These are phyloP conservation scores for Pongo abelii DNA, from an alignment of 2,113 vertebrate genomes.

Conservation along the genomic window DNA sequence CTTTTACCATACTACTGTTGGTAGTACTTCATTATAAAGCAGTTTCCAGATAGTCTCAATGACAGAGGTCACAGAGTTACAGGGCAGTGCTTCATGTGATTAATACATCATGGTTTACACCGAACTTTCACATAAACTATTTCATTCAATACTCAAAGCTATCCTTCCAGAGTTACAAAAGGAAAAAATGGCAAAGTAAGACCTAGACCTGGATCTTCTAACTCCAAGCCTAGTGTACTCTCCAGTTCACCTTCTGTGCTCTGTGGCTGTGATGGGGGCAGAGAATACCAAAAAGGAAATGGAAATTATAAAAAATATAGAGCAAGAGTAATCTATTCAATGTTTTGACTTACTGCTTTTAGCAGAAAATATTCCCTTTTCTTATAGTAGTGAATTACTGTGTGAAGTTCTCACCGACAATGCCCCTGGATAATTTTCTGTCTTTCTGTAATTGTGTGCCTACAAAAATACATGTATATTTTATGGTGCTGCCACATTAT, in stretches of 20 bases:
- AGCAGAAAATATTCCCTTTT: background rate
- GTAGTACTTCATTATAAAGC: background rate
- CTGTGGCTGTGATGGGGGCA: background rate
- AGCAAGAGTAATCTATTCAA: background rate
- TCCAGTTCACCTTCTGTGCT: background rate
- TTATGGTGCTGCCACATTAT: background rate
- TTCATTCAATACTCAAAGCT: background rate
- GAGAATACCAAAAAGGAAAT: background rate
- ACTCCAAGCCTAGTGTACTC: background rate
- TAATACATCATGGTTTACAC: background rate
- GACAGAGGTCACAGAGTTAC: background rate
- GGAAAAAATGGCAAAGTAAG: background rate
- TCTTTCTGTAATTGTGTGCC: background rate
- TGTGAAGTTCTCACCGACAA: background rate
- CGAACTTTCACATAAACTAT: background rate
- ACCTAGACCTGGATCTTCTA: background rate
- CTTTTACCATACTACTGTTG: background rate
- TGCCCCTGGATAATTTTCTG: background rate
- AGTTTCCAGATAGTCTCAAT: background rate
- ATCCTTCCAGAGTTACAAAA: background rate
- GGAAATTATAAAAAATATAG: background rate
- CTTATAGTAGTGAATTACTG: background rate
- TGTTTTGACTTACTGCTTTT: background rate
- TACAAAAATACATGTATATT: background rate
- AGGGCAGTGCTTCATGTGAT: background rate